phyloP scores from a whole-genome alignment of 1,140 invertebrate species.

The Neodiprion pinetum region DNA sequence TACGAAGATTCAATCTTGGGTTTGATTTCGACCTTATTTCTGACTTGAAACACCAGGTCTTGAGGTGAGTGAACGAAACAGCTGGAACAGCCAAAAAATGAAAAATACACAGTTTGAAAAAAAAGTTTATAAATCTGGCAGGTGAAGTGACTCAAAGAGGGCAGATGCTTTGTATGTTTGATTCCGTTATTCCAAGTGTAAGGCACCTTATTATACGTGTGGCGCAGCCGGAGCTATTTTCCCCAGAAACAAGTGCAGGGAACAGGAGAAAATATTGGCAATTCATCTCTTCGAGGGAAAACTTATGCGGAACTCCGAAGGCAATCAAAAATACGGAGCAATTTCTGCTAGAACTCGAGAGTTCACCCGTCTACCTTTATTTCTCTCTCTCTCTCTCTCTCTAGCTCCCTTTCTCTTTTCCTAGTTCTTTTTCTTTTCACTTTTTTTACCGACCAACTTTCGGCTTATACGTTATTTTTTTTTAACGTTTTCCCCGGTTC shows the following conservation, averaged over 20 bases:
- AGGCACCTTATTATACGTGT: no score
- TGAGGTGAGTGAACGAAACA: no score
- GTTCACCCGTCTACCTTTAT: not conserved
- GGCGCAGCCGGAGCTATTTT: no score
- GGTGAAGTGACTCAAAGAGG: no score
- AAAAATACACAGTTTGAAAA: no score
- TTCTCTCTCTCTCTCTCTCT: no score
- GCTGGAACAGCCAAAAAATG: no score
- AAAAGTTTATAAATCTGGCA: no score
- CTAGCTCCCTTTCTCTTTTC: no score
- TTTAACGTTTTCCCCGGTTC: not conserved
- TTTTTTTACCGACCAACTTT: not conserved
- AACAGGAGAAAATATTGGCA: not conserved
- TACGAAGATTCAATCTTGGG: not conserved
- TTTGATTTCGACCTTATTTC: not conserved
- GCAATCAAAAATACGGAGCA: conserved; percentile 1
- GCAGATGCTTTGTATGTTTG: no score
- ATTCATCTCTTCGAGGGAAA: not conserved
- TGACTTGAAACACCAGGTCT: not conserved
- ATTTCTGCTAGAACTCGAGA: not conserved
- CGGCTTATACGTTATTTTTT: not conserved
- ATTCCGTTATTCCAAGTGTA: no score
- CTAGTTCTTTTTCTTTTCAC: no score
- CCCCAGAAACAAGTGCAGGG: not conserved
- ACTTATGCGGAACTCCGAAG: not conserved